phyloP scores from a whole-genome alignment of 1,140 invertebrate species.

The Euura saliciscinereae region DNA sequence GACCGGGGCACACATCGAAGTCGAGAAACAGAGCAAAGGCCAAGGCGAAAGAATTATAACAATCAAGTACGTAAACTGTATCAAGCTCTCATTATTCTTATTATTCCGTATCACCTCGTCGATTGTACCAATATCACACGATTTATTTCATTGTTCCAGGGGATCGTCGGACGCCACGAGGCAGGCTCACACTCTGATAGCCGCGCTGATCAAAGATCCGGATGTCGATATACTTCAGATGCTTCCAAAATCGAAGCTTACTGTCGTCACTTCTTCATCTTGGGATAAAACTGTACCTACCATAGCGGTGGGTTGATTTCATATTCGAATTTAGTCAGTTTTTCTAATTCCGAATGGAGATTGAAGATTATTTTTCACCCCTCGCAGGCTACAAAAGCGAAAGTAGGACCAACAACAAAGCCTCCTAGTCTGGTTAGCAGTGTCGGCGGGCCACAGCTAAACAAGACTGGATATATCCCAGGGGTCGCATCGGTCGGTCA shows the following conservation, averaged over 20 bases:
- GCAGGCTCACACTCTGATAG: conserved; percentile 86
- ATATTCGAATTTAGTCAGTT: background rate
- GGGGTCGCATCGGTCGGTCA: conserved; percentile 50
- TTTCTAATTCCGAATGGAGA: too few species aligned
- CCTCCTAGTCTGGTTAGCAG: conserved; percentile 41
- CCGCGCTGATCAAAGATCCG: conserved; percentile 88
- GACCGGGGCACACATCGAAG: conserved; percentile 96
- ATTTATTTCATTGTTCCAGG: conserved; percentile 55
- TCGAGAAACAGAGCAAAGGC: conserved; percentile 95
- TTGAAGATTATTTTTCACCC: background rate
- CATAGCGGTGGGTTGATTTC: conserved; percentile 40
- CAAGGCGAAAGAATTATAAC: conserved; percentile 93
- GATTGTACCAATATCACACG: background rate
- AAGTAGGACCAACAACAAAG: conserved; percentile 48
- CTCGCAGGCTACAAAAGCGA: conserved; percentile 48
- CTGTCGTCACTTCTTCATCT: conserved; percentile 55
- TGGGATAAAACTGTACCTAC: conserved; percentile 65
- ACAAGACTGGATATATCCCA: conserved; percentile 46
- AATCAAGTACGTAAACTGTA: conserved; percentile 75
- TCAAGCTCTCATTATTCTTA: background rate
- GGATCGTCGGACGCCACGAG: conserved; percentile 90
- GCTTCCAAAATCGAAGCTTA: conserved; percentile 72
- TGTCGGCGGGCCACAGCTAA: conserved; percentile 42
- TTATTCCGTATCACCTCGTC: background rate
- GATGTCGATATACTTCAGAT: conserved; percentile 90